These are phyloP conservation scores for Thalassaphorura encarpata DNA, from an alignment of 1,140 invertebrate genomes.

Conservation along the genomic window DNA sequence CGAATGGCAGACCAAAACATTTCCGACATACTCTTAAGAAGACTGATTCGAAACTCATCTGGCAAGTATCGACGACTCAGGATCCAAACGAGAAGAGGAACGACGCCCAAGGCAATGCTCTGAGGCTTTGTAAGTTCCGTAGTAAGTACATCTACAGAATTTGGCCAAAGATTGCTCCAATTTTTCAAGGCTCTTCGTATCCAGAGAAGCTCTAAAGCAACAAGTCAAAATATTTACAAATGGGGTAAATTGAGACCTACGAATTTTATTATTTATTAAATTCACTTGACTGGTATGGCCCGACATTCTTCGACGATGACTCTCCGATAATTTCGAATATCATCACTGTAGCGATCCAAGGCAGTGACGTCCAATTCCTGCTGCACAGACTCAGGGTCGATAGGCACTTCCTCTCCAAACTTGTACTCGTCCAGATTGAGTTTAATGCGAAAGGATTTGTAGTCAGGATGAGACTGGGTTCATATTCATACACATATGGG, in stretches of 20 bases:
- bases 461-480: background rate
- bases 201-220: background rate
- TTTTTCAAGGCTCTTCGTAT: background rate
- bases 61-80: conserved; percentile 14
- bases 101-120: conserved; percentile 3
- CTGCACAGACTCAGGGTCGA: conserved; percentile 1
- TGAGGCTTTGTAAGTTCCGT: conserved; percentile 23
- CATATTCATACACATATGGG: background rate
- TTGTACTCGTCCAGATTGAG: conserved; percentile 24
- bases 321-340: conserved; percentile 15
- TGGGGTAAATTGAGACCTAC: too few relatives aligned
- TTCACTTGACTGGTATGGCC: conserved; percentile 4
- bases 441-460: background rate
- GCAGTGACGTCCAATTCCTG: conserved; percentile 19
- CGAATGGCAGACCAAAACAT: conserved; percentile 10
- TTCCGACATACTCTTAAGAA: conserved; percentile 22
- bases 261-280: background rate
- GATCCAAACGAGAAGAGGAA: conserved; percentile 22
- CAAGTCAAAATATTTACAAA: background rate
- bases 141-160: conserved; percentile 16
- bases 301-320: conserved; percentile 18
- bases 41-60: conserved; percentile 1
- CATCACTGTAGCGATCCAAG: conserved; percentile 26
- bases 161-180: background rate
- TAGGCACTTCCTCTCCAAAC: conserved; percentile 16